Conservation (phyloP, 2,113 vertebrate genomes). For the Eublepharis macularius region DNA sequence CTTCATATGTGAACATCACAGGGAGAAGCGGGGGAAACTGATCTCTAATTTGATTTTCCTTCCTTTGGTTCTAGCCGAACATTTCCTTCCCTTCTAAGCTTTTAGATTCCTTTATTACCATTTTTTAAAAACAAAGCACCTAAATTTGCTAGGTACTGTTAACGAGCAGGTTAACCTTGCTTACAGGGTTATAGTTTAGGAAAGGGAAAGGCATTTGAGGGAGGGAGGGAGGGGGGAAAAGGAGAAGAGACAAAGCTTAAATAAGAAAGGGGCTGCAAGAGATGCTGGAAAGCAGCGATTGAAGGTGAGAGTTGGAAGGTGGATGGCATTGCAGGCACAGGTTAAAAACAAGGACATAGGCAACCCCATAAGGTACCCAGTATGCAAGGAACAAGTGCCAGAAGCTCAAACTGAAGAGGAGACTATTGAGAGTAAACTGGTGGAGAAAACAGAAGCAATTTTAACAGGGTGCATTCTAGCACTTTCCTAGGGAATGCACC, state of each 20-base stretch:
- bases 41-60: neutral
- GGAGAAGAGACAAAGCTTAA: no score
- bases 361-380: neutral
- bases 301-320: neutral
- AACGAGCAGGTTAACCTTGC: neutral
- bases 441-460: neutral
- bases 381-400: neutral
- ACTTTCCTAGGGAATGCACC: no score
- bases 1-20: neutral
- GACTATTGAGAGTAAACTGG: neutral
- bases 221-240: neutral
- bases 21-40: neutral
- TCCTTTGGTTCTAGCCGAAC: neutral
- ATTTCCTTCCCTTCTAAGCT: neutral
- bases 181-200: neutral
- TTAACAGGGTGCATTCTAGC: no score
- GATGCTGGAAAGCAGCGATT: no score
- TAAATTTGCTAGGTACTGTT: neutral
- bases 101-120: neutral
- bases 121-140: neutral
- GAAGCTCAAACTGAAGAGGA: neutral
- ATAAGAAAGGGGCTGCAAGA: no score
- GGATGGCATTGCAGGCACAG: neutral
- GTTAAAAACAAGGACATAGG: no score
- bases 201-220: neutral